A percentile compares a stretch with the other conserved stretches of the same genome.
These are phyloP conservation scores for Drosophila quadrilineata DNA, from an alignment of 1,140 invertebrate genomes.

Conservation along the genomic window DNA sequence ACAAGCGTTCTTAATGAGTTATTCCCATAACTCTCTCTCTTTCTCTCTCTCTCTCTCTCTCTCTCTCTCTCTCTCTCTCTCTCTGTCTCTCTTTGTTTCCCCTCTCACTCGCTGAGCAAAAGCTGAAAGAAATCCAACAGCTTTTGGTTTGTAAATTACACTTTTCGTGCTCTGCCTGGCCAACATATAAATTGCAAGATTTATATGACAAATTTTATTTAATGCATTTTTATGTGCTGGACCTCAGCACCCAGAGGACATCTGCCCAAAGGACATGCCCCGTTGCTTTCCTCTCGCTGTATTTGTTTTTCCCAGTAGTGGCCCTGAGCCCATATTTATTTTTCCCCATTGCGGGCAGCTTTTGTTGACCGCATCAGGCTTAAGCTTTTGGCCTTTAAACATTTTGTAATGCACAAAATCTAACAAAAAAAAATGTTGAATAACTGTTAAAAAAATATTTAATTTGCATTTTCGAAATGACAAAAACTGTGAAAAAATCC, in stretches of 20 bases:
- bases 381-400: constrained; percentile 57
- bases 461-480: constrained; percentile 3
- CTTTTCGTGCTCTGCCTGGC: constrained; percentile 53
- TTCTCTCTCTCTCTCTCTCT: constrained; percentile 29
- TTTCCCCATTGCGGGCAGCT: constrained; percentile 47
- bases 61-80: constrained; percentile 32
- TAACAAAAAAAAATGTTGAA: constrained; percentile 35
- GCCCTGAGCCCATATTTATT: constrained; percentile 46
- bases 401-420: constrained; percentile 44
- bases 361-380: constrained; percentile 49
- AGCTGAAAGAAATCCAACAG: constrained; percentile 35
- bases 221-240: constrained; percentile 73
- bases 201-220: constrained; percentile 80
- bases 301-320: neutral
- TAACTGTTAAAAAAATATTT: neutral
- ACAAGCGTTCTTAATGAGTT: constrained; percentile 77
- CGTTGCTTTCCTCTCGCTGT: neutral
- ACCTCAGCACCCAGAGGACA: constrained; percentile 40
- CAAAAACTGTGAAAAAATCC: constrained; percentile 10
- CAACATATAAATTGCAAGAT: constrained; percentile 77
- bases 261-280: constrained; percentile 20
- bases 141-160: constrained; percentile 71
- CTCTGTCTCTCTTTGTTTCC: too few species aligned
- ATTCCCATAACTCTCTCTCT: constrained; percentile 58
- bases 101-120: constrained; percentile 43